Evolutionary conservation across 1,140 invertebrate genomes (phyloP), one percentile per base, ranked within the genome.

Genomic region (Hypsibius dujardini): DNA sequence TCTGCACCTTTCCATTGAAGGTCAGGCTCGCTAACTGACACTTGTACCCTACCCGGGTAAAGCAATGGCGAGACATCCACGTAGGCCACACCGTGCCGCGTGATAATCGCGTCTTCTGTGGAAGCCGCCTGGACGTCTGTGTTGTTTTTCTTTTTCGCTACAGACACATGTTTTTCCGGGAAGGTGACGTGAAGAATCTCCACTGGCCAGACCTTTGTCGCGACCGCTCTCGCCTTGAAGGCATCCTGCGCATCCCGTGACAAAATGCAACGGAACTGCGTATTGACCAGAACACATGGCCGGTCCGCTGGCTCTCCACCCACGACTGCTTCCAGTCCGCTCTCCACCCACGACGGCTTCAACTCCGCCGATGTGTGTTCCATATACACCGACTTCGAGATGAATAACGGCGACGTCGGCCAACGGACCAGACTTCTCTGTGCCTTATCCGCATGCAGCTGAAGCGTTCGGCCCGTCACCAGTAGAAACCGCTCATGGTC

Each of bases 141-240:
- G 50, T 56, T 56, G 7, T 56, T 56, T n/a, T 56, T 56, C 50
- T 56, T 56, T n/a, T 0, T 56, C 50, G 50, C n/a, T 7, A 7
- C n/a, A n/a, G 50, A 28, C 28, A 28, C n/a, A 56, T 56, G 50
- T n/a, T 56, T 56, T n/a, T 56, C 50, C 50, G 50, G 50, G 7
- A 56, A 7, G 7, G 50, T 56, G 7, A 56, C 50, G n/a, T 7
- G n/a, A n/a, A 56, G n/a, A n/a, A 56, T n/a, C 50, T 56, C 50
- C 50, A 56, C 50, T n/a, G 50, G 50, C 50, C 50, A 56, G 50
- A 56, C 50, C 50, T 56, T 56, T 56, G 50, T n/a, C 0, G 50
- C 50, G 7, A 56, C 50, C n/a, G 50, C 50, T 56, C n/a, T 56
- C 50, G 50, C n/a, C 50, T 56, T 56, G 50, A 56, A 56, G 50